A percentile compares a stretch with the other conserved stretches of the same genome.
These are phyloP conservation scores for Limanda limanda DNA, from an alignment of 2,113 vertebrate species.

Conservation along the genomic window DNA sequence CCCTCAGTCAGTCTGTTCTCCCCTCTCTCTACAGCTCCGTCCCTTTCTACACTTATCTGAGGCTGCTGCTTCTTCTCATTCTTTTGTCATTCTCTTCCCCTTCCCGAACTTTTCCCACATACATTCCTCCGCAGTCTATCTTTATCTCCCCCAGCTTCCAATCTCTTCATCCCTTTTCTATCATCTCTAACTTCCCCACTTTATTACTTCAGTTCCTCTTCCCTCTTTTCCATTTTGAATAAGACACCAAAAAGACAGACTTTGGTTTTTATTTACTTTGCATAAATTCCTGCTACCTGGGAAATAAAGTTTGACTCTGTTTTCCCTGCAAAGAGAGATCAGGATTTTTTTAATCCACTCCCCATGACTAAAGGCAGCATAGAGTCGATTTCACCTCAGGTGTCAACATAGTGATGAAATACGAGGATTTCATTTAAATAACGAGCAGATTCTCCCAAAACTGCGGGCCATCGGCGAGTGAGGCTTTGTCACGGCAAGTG, in stretches of 20 bases:
- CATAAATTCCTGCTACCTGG: slow-evolving; percentile 19
- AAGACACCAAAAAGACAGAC: slow-evolving; percentile 18
- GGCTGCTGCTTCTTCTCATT: slow-evolving; percentile 39
- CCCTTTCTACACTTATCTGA: slow-evolving; percentile 55
- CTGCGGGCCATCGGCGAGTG: slow-evolving; percentile 13
- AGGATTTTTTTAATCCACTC: slow-evolving; percentile 23
- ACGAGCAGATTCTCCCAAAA: slow-evolving; percentile 34
- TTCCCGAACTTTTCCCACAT: slow-evolving; percentile 35
- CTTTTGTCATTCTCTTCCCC: slow-evolving; percentile 34
- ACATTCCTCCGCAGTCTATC: slow-evolving; percentile 28
- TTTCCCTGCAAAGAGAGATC: slow-evolving; percentile 3
- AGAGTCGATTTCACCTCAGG: slow-evolving; percentile 43
- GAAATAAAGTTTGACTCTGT: slow-evolving; percentile 26
- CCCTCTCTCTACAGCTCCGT: slow-evolving; percentile 15
- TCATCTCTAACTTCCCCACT: slow-evolving; percentile 32
- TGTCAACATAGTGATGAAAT: slow-evolving; percentile 45
- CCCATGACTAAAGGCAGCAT: slow-evolving; percentile 5
- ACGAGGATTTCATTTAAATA: slow-evolving; percentile 46
- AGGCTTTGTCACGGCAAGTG: no score
- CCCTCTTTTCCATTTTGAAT: not conserved
- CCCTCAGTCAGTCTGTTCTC: slow-evolving; percentile 32
- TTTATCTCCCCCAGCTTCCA: slow-evolving; percentile 62
- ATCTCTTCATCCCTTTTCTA: slow-evolving; percentile 44
- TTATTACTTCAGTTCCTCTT: slow-evolving; percentile 39
- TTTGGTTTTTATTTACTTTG: slow-evolving; percentile 29